phyloP scores from a whole-genome alignment of 2,888 invertebrate species.

The Torymus tubicola region DNA sequence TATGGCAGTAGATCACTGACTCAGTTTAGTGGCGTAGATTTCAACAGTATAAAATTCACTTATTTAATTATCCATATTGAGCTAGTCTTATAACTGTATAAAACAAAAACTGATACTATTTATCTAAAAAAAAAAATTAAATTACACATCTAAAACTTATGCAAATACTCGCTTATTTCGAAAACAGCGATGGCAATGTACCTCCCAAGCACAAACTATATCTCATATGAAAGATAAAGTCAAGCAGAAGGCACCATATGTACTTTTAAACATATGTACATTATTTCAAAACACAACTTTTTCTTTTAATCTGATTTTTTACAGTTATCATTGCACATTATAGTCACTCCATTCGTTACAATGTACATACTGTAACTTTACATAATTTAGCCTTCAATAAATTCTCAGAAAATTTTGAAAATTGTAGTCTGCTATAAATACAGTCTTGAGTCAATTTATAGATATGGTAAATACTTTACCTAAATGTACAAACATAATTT shows the following conservation, averaged over 20 bases:
- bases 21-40: conserved; percentile 71
- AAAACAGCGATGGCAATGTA: conserved; percentile 45
- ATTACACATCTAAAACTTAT: conserved; percentile 37
- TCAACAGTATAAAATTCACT: conserved; percentile 72
- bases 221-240: conserved; percentile 36
- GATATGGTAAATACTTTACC: too few relatives aligned
- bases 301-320: conserved; percentile 23
- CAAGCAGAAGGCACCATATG: conserved; percentile 57
- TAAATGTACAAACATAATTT: too few relatives aligned
- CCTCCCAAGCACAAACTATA: conserved; percentile 47
- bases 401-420: background rate
- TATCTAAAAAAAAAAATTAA: conserved; percentile 19
- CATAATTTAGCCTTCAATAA: background rate
- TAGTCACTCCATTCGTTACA: conserved; percentile 8
- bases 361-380: conserved; percentile 14
- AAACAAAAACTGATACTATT: conserved; percentile 68
- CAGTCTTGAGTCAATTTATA: too few relatives aligned
- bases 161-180: conserved; percentile 35
- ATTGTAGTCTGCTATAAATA: too few relatives aligned
- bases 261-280: conserved; percentile 56
- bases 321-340: conserved; percentile 32
- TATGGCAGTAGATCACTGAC: conserved; percentile 73
- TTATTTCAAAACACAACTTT: conserved; percentile 42
- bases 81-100: conserved; percentile 61
- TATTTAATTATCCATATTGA: conserved; percentile 36